Conservation (phyloP, 1,140 invertebrate species). For the Lordiphosa clarofinis region DNA sequence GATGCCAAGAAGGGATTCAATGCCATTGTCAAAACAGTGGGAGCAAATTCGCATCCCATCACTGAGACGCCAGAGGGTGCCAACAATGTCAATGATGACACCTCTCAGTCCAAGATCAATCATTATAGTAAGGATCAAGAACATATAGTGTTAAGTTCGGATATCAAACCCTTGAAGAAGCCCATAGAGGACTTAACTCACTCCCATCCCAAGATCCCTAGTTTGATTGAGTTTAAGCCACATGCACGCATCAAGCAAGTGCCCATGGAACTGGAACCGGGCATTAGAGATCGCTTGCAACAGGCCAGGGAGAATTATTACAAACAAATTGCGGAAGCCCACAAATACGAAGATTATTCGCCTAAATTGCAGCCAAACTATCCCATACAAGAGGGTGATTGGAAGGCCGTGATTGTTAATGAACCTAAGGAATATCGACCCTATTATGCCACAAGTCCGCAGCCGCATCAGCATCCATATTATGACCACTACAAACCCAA, state of each 20-base stretch:
- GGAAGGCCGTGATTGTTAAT: conserved; percentile 68
- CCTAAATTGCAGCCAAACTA: conserved; percentile 46
- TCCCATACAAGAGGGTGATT: conserved; percentile 60
- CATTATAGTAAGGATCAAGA: conserved; percentile 79
- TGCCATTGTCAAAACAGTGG: conserved; percentile 83
- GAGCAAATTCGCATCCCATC: conserved; percentile 81
- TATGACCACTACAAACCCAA: conserved; percentile 63
- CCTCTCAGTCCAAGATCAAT: conserved; percentile 79
- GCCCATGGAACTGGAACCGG: conserved; percentile 73
- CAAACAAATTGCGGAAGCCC: conserved; percentile 57
- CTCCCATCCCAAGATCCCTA: conserved; percentile 71
- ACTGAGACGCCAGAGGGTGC: conserved; percentile 62
- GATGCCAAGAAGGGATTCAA: conserved; percentile 84
- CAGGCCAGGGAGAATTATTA: conserved; percentile 68
- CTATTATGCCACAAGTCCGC: conserved; percentile 40
- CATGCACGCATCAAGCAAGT: conserved; percentile 75
- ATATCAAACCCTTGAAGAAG: conserved; percentile 67
- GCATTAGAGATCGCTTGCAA: conserved; percentile 58
- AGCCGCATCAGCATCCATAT: conserved; percentile 37
- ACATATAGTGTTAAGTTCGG: conserved; percentile 76
- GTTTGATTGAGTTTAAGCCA: conserved; percentile 72
- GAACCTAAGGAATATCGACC: conserved; percentile 63
- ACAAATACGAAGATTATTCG: conserved; percentile 40
- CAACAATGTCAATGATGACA: conserved; percentile 54
- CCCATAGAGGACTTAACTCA: conserved; percentile 73